These are phyloP conservation scores for Chaitophorus viminalis DNA, from an alignment of 2,888 invertebrate species.

Conservation along the genomic window DNA sequence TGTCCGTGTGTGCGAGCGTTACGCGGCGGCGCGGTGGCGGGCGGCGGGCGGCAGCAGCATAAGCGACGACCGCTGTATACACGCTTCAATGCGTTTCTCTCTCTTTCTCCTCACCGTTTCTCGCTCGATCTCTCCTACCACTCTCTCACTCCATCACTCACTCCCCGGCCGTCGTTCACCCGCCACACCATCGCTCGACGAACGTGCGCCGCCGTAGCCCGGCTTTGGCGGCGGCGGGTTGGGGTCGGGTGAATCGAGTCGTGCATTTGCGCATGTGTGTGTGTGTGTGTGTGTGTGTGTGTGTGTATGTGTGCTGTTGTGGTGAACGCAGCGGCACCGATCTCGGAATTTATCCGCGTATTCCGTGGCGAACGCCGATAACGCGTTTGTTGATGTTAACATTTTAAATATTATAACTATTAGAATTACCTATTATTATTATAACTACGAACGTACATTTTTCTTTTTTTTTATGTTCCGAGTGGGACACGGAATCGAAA, in stretches of 20 bases:
- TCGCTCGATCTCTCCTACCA: neutral
- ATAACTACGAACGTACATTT: no score
- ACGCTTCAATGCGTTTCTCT: neutral
- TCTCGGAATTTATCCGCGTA: conserved; percentile 58
- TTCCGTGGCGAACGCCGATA: conserved; percentile 50
- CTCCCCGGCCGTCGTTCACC: neutral
- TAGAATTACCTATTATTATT: neutral
- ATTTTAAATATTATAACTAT: neutral
- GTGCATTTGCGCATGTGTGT: no score
- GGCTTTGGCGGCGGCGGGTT: neutral
- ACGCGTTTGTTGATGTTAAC: conserved; percentile 31
- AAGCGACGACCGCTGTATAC: neutral
- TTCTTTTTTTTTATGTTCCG: neutral
- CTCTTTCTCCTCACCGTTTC: neutral
- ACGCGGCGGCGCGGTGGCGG: neutral
- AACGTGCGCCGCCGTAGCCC: conserved; percentile 22
- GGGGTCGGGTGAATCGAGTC: conserved; percentile 7
- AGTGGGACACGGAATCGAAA: neutral
- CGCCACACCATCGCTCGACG: conserved; percentile 1
- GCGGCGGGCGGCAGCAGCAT: neutral
- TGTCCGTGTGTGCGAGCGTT: conserved; percentile 2
- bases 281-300: no score
- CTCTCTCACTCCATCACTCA: neutral
- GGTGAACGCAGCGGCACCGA: conserved; percentile 37
- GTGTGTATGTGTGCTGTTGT: conserved; percentile 4